A percentile compares a stretch with the other conserved stretches of the same genome.
Conservation (phyloP, 2,888 invertebrate species). For the Ennomos fuscantarius region DNA sequence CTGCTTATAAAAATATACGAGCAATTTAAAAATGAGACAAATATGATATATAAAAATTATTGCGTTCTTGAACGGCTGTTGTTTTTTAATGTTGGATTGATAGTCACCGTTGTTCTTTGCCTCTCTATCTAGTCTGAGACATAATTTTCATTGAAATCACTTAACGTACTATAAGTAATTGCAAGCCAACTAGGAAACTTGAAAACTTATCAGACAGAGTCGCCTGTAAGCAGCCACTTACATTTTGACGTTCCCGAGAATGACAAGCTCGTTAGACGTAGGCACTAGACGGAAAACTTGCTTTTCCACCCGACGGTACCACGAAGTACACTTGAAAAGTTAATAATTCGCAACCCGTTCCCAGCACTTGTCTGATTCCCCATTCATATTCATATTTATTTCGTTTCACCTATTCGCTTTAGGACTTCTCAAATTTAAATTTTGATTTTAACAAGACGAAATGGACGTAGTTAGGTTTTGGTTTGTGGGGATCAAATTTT, state of each 20-base stretch:
- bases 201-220: slow-evolving; percentile 31
- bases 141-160: no score
- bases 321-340: slow-evolving; percentile 75
- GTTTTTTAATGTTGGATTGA: no score
- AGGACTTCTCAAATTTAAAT: slow-evolving; percentile 74
- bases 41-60: no score
- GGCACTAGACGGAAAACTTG: slow-evolving; percentile 52
- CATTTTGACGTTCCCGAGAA: slow-evolving; percentile 56
- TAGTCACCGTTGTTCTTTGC: no score
- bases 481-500: background rate
- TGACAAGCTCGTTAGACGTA: slow-evolving; percentile 68
- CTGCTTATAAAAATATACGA: no score
- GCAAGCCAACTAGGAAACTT: background rate
- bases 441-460: slow-evolving; percentile 77
- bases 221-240: slow-evolving; percentile 37
- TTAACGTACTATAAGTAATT: no score
- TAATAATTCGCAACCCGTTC: slow-evolving; percentile 81
- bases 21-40: no score
- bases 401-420: slow-evolving; percentile 80
- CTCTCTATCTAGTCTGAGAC: no score
- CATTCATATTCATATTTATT: slow-evolving; percentile 86
- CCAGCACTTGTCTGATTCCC: slow-evolving; percentile 75
- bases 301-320: slow-evolving; percentile 64
- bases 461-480: slow-evolving; percentile 19
- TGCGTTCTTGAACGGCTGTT: no score